These are phyloP conservation scores for Lutjanus campechanus DNA, from an alignment of 2,797 vertebrate genomes.

Conservation along the genomic window DNA sequence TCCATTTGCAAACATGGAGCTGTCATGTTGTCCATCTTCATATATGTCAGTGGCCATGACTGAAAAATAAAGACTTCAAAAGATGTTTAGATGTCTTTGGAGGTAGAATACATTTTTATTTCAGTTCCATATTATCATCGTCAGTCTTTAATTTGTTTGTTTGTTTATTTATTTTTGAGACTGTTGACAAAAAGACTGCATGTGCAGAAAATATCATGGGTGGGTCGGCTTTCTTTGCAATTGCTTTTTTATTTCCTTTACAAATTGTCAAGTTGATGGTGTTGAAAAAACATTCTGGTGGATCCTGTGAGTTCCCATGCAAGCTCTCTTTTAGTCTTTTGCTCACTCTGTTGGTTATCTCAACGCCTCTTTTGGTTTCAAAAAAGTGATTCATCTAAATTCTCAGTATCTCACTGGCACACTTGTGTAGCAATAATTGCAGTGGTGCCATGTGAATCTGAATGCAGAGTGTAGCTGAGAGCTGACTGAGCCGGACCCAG, in stretches of 20 bases:
- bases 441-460: background rate
- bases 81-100: background rate
- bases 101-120: background rate
- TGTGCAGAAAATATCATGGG: background rate
- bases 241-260: background rate
- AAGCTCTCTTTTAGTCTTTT: background rate
- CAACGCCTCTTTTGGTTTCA: background rate
- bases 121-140: background rate
- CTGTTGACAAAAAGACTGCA: background rate
- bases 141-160: background rate
- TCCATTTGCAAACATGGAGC: too few relatives aligned
- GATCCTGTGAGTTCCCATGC: background rate
- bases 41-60: too few relatives aligned
- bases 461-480: background rate
- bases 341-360: background rate
- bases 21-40: too few relatives aligned
- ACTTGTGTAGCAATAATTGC: background rate
- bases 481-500: conserved; percentile 17
- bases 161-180: background rate
- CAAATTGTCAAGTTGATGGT: background rate
- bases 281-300: background rate
- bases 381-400: background rate
- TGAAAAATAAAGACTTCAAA: too few relatives aligned
- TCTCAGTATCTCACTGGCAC: background rate
- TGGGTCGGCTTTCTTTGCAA: too few relatives aligned